Percentiles rank a stretch among this genome's conserved stretches.
phyloP scores from a whole-genome alignment of 2,113 vertebrate genomes.

The Camelus dromedarius region DNA sequence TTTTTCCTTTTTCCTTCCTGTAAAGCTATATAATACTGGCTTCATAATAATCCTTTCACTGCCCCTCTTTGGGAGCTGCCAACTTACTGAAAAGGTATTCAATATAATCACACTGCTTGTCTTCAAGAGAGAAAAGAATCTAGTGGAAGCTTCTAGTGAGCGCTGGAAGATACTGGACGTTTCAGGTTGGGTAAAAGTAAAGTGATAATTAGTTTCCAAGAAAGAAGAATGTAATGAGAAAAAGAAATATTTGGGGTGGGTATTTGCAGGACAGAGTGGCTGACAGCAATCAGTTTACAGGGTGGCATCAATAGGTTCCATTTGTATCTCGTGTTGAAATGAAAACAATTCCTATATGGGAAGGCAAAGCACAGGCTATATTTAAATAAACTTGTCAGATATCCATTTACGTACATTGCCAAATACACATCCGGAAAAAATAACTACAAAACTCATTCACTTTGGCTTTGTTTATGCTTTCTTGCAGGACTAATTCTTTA shows the following conservation, averaged over 20 bases:
- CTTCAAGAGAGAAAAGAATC: constrained; percentile 41
- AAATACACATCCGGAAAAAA: constrained; percentile 37
- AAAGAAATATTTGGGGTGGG: background rate
- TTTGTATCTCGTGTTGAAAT: background rate
- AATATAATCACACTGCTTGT: background rate
- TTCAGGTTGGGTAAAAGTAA: constrained; percentile 5
- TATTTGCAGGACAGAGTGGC: background rate
- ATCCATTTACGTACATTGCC: constrained; percentile 12
- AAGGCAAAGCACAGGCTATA: constrained; percentile 9
- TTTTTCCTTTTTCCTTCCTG: background rate
- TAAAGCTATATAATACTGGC: background rate
- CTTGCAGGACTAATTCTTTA: constrained; percentile 30
- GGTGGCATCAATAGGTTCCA: background rate
- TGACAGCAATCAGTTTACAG: background rate
- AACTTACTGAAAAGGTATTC: constrained; percentile 22
- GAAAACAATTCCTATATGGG: background rate
- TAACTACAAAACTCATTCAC: constrained; percentile 37
- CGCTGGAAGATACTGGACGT: constrained; percentile 37
- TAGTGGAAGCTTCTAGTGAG: background rate
- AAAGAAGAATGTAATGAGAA: background rate
- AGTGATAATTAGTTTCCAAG: constrained; percentile 44
- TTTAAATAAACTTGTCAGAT: constrained; percentile 6
- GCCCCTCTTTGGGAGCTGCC: background rate
- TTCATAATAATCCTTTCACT: background rate
- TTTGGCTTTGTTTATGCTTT: background rate